Evolutionary conservation across 2,797 vertebrate genomes (phyloP), one percentile per base, ranked within the genome.

Genomic region (Halcyon leucocephala): DNA sequence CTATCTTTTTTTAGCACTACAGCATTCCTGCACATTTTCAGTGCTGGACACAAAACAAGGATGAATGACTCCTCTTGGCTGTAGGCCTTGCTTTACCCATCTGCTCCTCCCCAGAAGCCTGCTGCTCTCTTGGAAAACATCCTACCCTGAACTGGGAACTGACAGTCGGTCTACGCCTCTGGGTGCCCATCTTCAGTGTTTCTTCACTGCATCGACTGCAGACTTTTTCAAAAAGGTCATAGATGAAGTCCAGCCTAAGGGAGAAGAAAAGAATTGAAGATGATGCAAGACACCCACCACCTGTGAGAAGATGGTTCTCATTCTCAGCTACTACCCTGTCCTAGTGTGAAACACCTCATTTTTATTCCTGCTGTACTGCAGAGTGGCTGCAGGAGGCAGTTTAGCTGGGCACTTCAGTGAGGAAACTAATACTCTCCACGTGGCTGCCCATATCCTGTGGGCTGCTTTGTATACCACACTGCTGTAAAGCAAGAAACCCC

Each of bases 101-200:
- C 93, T 95, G 93, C 90, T 93, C 67, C 62, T 95, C 73, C 81
- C 77, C 64, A 84, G 71, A 93, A 96, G 86, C 88, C 84, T 90
- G 70, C 88, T 93, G 95, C 69, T 97, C n/a, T 85, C 67, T 81
- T 90, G 95, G 93, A 94, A 93, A 95, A 85, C 74, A 58, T 81
- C 99, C 98, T 97, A 99, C 99, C 98, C 99, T 98, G 98, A 99
- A 99, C 98, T 99, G 99, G 41, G 99, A 99, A 96, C 99, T 99
- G 98, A 99, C 99, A 12, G 99, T 99, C 31, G 99, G 99, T 93
- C 99, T 99, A 94, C 99, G 98, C 89, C 99, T 98, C 91, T 98
- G 99, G 11, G 99, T 99, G 86, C 99, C 99, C 99, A 99, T 99
- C 97, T 99, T 99, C 35, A 99, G 90, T 3, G 99, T 99, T 92